Evolutionary conservation across 2,797 vertebrate species (phyloP).

Genomic region (Falco naumanni): DNA sequence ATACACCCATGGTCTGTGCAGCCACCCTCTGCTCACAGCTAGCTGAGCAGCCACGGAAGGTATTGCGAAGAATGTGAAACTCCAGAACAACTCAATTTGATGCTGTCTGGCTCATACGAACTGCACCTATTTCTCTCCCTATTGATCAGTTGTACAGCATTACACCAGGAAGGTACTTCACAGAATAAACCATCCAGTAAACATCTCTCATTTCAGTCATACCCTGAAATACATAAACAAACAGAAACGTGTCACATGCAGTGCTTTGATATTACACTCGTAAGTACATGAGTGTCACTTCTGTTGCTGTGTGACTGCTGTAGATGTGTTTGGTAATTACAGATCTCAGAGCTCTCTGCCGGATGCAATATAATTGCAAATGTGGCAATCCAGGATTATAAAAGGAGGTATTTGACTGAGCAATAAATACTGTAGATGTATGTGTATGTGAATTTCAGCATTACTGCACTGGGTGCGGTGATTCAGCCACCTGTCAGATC

Average conservation of each 20-base stretch:
- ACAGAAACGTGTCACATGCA: background rate
- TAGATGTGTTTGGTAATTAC: constrained; percentile 32
- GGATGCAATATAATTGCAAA: constrained; percentile 57
- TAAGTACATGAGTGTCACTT: background rate
- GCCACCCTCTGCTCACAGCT: background rate
- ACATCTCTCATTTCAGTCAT: background rate
- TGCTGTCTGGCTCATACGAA: rapidly evolving
- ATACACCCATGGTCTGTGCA: rapidly evolving
- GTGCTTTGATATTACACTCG: background rate
- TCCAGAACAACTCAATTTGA: background rate
- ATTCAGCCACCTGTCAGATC: constrained; percentile 61
- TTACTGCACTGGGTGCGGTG: constrained; percentile 30
- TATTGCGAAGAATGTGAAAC: background rate
- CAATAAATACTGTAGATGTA: constrained; percentile 9
- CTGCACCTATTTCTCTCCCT: background rate
- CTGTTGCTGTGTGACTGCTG: constrained; percentile 20
- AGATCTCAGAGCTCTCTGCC: background rate
- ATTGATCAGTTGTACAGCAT: background rate
- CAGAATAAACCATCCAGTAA: background rate
- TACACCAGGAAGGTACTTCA: background rate
- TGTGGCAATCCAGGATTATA: constrained; percentile 55
- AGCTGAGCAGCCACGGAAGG: background rate
- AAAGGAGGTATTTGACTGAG: constrained; percentile 50
- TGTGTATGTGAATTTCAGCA: background rate
- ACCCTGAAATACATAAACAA: background rate